Evolutionary conservation across 2,113 vertebrate genomes (phyloP).

Genomic region (Candoia aspera): DNA sequence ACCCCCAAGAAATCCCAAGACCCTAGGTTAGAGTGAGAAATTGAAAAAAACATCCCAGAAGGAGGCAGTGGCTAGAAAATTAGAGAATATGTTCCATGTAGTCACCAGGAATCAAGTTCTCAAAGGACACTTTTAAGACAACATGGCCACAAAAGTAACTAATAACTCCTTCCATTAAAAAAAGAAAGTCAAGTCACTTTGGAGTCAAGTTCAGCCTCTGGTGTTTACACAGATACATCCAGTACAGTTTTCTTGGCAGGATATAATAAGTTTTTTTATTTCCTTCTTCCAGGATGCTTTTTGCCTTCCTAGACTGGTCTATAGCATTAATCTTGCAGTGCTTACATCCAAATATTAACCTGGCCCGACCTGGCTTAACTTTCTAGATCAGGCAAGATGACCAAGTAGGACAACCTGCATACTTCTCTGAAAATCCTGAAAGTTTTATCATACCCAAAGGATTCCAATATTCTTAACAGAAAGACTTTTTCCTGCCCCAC

Average conservation of each 20-base stretch:
- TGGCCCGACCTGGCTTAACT: neutral
- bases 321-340: neutral
- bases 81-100: neutral
- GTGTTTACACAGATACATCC: neutral
- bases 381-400: neutral
- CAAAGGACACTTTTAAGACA: neutral
- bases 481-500: neutral
- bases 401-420: neutral
- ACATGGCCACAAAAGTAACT: neutral
- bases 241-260: neutral
- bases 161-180: neutral
- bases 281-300: neutral
- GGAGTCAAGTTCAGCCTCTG: neutral
- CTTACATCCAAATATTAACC: neutral
- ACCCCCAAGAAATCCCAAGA: neutral
- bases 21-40: neutral
- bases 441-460: neutral
- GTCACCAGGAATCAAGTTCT: neutral
- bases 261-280: neutral
- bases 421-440: neutral
- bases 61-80: neutral
- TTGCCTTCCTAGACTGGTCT: neutral
- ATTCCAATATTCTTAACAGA: neutral
- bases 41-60: neutral
- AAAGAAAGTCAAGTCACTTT: neutral